phyloP scores from a whole-genome alignment of 2,113 vertebrate species.

The Tauraco erythrolophus region DNA sequence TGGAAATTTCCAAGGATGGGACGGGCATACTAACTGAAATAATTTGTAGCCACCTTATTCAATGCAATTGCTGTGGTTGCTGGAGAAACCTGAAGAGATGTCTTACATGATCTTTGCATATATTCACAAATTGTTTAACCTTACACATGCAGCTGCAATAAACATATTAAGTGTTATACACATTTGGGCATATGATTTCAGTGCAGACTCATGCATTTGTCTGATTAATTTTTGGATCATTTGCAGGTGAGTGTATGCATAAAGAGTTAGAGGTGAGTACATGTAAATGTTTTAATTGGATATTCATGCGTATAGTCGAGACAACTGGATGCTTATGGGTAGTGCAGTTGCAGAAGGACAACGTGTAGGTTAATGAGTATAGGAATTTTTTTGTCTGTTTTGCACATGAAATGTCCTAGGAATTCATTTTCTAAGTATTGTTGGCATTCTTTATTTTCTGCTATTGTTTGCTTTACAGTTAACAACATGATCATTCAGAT shows the following conservation, averaged over 20 bases:
- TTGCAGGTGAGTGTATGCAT: neutral
- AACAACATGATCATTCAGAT: neutral
- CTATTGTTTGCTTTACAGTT: neutral
- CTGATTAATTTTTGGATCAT: neutral
- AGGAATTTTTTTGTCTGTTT: neutral
- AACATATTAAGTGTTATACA: neutral
- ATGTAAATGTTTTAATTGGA: neutral
- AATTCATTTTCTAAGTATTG: neutral
- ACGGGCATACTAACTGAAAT: neutral
- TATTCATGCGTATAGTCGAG: neutral
- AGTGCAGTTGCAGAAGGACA: neutral
- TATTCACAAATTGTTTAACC: neutral
- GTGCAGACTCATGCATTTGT: neutral
- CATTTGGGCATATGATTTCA: neutral
- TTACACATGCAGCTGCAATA: neutral
- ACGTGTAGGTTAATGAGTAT: neutral
- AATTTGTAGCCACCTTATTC: neutral
- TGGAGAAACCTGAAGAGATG: neutral
- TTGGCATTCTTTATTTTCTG: neutral
- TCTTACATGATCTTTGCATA: neutral
- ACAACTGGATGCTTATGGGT: neutral
- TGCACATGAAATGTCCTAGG: neutral
- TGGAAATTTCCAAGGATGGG: neutral
- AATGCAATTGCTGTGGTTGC: neutral
- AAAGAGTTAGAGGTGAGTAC: neutral